A percentile compares a stretch with the other conserved stretches of the same genome.
Conservation (phyloP, 53 echinoderm and acorn worm genomes). For the Antedon mediterranea region DNA sequence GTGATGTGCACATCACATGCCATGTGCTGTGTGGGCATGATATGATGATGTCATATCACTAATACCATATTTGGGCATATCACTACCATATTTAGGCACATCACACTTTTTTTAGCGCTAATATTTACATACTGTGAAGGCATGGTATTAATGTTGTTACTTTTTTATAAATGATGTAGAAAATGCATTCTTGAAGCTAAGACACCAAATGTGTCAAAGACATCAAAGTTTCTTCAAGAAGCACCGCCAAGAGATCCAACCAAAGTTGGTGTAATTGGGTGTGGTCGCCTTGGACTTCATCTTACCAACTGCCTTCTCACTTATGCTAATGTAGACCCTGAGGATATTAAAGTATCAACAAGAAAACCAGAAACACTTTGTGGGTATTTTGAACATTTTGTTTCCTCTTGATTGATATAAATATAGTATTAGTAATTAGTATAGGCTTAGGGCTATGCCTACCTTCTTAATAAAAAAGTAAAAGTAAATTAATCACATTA, state of each 20-base stretch:
- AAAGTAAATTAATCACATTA: too few species aligned
- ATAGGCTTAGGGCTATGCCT: too few species aligned
- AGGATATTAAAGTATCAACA: slow-evolving; percentile 70
- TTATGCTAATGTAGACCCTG: slow-evolving; percentile 68
- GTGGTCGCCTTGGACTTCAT: slow-evolving; percentile 78
- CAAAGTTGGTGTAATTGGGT: slow-evolving; percentile 67
- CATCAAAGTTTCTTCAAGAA: slow-evolving; percentile 90
- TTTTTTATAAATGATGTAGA: slow-evolving; percentile 20
- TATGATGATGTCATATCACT: too few species aligned
- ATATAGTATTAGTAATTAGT: too few species aligned
- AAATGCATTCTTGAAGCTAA: slow-evolving; percentile 72
- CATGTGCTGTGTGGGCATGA: too few species aligned
- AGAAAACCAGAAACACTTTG: slow-evolving; percentile 83
- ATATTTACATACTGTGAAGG: too few species aligned
- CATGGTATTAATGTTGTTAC: not conserved
- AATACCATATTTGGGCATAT: too few species aligned
- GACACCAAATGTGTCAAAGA: slow-evolving; percentile 68
- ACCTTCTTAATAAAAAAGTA: too few species aligned
- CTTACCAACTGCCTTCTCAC: slow-evolving; percentile 62
- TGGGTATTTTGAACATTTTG: slow-evolving; percentile 19
- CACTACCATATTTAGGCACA: too few species aligned
- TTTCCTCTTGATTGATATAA: too few species aligned
- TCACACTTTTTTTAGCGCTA: too few species aligned
- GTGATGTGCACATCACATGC: not conserved
- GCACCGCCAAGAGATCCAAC: slow-evolving; percentile 70